Conservation (phyloP, 2,113 vertebrate genomes). For the Pelecanus crispus region DNA sequence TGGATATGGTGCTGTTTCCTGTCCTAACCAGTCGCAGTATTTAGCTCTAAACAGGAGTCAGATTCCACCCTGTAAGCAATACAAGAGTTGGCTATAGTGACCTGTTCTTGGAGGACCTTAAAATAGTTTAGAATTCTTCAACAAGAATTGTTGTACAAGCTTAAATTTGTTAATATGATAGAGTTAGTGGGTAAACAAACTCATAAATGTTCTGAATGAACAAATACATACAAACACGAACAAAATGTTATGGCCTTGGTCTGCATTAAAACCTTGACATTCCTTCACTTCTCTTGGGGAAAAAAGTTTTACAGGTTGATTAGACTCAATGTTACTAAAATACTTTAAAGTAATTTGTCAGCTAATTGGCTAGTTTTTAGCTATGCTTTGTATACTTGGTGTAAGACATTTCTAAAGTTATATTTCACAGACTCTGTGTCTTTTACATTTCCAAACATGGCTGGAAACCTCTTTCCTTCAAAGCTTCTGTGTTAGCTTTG, state of each 20-base stretch:
- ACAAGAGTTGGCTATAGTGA: not conserved
- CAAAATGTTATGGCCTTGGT: not conserved
- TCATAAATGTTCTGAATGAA: not conserved
- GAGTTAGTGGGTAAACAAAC: not conserved
- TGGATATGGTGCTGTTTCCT: not conserved
- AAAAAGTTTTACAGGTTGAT: not conserved
- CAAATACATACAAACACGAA: not conserved
- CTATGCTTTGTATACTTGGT: not conserved
- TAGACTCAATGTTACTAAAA: not conserved
- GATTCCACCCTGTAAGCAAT: not conserved
- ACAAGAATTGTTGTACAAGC: not conserved
- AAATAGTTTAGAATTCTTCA: not conserved
- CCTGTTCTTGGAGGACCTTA: not conserved
- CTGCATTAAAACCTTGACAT: not conserved
- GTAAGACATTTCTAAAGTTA: not conserved
- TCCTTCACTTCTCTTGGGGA: not conserved
- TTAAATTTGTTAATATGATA: not conserved
- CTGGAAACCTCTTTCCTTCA: not conserved
- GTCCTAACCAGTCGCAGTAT: not conserved
- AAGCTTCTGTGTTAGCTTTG: not conserved
- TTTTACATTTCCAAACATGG: not conserved
- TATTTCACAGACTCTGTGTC: not conserved
- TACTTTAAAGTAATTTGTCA: not conserved
- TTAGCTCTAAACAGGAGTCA: constrained; percentile 22
- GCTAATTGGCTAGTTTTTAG: not conserved